Percentiles rank a stretch among this genome's conserved stretches.
These are phyloP conservation scores for Odontomyia ornata DNA, from an alignment of 2,888 invertebrate species.

Conservation along the genomic window DNA sequence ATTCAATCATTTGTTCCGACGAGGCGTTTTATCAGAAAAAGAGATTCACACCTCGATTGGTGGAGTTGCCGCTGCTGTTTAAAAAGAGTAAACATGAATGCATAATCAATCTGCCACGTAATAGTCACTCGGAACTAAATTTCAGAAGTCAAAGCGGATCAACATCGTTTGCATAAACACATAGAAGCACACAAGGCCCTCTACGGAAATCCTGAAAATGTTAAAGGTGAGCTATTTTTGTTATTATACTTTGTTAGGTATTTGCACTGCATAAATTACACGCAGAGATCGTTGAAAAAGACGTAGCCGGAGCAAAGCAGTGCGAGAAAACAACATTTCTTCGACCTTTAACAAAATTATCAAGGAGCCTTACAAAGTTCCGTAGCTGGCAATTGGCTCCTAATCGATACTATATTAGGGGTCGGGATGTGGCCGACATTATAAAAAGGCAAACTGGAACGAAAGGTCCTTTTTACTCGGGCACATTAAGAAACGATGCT, in stretches of 20 bases:
- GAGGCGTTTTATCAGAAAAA: no score
- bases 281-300: background rate
- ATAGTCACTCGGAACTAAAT: background rate
- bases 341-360: slow-evolving; percentile 8
- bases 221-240: background rate
- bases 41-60: background rate
- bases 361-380: slow-evolving; percentile 5
- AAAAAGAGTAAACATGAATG: background rate
- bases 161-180: background rate
- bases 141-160: background rate
- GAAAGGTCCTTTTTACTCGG: slow-evolving; percentile 38
- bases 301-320: background rate
- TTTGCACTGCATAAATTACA: background rate
- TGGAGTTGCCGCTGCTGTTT: slow-evolving; percentile 6
- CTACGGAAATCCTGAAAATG: slow-evolving; percentile 8
- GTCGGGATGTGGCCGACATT: slow-evolving; percentile 29
- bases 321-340: background rate
- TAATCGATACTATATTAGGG: slow-evolving; percentile 44
- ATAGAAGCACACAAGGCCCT: background rate
- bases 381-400: slow-evolving; percentile 42
- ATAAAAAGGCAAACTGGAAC: slow-evolving; percentile 26
- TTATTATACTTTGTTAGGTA: background rate
- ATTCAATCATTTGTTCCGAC: no score
- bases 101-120: background rate
- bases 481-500: slow-evolving; percentile 4